Evolutionary conservation across 2,113 vertebrate genomes (phyloP).

Genomic region (Prolemur simus): DNA sequence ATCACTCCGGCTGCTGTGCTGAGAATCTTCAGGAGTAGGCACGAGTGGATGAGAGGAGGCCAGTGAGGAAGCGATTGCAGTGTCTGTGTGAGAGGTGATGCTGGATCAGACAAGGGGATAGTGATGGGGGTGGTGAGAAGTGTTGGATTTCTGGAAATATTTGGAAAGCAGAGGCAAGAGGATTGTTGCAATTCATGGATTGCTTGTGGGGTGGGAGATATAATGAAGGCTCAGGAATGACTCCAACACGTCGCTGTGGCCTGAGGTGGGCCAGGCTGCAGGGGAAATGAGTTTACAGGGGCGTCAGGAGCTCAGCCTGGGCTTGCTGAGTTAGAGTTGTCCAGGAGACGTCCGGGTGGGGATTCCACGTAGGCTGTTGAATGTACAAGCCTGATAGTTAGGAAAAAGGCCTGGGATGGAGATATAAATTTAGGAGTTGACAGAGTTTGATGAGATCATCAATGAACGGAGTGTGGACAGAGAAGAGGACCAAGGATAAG

Average conservation of each 20-base stretch:
- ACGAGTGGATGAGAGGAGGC: not conserved
- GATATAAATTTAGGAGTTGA: not conserved
- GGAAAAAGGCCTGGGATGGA: not conserved
- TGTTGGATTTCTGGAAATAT: not conserved
- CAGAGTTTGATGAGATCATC: not conserved
- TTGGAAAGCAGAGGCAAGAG: not conserved
- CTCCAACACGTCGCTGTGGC: too few species aligned
- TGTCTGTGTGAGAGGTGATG: not conserved
- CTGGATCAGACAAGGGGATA: not conserved
- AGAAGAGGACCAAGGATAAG: not conserved
- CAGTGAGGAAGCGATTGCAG: not conserved
- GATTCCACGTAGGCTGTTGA: not conserved
- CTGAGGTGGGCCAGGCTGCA: not conserved
- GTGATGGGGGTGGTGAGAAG: not conserved
- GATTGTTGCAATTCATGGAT: not conserved
- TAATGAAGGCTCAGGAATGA: not conserved
- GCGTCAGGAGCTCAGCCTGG: not conserved
- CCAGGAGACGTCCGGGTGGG: not conserved
- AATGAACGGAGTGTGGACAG: not conserved
- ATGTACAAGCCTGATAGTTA: not conserved
- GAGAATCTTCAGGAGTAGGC: not conserved
- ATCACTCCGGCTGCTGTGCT: not conserved
- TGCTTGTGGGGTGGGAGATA: not conserved
- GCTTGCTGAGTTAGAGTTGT: not conserved
- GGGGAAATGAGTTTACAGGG: not conserved